Evolutionary conservation across 1,140 invertebrate species (phyloP).

Genomic region (Apis cerana): DNA sequence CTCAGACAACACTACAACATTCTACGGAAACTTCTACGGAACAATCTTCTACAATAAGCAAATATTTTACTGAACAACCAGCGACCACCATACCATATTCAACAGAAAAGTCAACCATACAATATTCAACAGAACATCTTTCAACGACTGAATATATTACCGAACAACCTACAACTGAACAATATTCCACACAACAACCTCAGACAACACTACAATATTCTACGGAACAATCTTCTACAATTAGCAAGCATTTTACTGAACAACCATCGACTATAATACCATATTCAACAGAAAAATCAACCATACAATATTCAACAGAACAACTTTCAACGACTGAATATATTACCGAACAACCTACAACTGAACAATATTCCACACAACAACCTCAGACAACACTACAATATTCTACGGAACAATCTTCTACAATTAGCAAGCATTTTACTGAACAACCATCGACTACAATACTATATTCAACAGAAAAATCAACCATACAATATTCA

Average conservation of each 20-base stretch:
- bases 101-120: not conserved
- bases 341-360: not conserved
- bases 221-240: not conserved
- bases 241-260: not conserved
- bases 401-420: not conserved
- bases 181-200: not conserved
- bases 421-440: not conserved
- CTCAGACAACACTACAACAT: not conserved
- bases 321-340: not conserved
- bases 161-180: not conserved
- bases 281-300: too few species aligned
- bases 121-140: not conserved
- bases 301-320: not conserved
- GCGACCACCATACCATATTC: too few species aligned
- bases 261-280: too few species aligned
- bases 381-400: not conserved
- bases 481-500: not conserved
- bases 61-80: not conserved
- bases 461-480: not conserved
- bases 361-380: not conserved
- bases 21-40: not conserved
- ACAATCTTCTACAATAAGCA: rapidly evolving
- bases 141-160: too few species aligned
- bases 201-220: not conserved
- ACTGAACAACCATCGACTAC: too few species aligned